Evolutionary conservation across 92 coral and sea anemone genomes (phyloP).

Genomic region (Porites rus): DNA sequence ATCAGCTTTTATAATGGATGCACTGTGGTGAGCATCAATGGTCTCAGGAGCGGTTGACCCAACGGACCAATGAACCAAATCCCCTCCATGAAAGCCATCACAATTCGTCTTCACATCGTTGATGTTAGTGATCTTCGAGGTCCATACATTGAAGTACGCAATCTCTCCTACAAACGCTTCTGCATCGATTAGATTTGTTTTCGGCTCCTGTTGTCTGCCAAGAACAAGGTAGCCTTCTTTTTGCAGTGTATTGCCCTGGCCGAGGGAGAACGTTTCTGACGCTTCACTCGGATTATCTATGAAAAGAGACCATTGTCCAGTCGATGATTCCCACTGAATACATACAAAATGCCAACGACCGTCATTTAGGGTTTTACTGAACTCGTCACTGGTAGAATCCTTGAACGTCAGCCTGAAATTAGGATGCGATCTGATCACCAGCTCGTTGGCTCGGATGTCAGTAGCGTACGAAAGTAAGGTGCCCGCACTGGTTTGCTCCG

Average conservation of each 20-base stretch:
- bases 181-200: neutral
- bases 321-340: neutral
- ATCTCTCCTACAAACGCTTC: slow-evolving; percentile 24
- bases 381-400: neutral
- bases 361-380: neutral
- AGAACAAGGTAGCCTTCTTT: slow-evolving; percentile 24
- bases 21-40: slow-evolving; percentile 17
- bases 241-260: neutral
- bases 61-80: slow-evolving; percentile 2
- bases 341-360: slow-evolving; percentile 30
- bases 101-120: neutral
- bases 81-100: neutral
- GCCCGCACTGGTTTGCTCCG: slow-evolving; percentile 12
- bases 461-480: slow-evolving; percentile 26
- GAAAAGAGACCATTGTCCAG: neutral
- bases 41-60: neutral
- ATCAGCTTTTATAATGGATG: slow-evolving; percentile 10
- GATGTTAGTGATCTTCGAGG: neutral
- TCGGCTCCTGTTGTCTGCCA: neutral
- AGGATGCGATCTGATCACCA: slow-evolving; percentile 29
- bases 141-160: slow-evolving; percentile 13
- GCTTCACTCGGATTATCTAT: too few species aligned
- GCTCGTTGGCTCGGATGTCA: neutral
- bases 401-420: slow-evolving; percentile 4
- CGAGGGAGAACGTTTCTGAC: neutral